These are phyloP conservation scores for Mus spretus DNA, from an alignment of 2,797 vertebrate genomes.

Conservation along the genomic window DNA sequence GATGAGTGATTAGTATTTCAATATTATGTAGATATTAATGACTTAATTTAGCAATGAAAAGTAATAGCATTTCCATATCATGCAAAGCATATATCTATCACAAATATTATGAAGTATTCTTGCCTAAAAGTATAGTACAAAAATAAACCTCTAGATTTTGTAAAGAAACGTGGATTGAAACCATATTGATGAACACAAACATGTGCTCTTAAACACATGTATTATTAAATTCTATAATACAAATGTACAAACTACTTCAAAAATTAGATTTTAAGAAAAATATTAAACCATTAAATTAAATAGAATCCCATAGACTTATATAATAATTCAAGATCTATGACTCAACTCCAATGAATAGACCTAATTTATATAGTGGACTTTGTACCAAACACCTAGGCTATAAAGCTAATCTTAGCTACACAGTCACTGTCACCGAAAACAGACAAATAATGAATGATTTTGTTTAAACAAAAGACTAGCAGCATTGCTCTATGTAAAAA, in stretches of 20 bases:
- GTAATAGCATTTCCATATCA: neutral
- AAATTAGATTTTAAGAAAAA: neutral
- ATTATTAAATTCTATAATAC: neutral
- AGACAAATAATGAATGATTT: neutral
- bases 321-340: neutral
- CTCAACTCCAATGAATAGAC: neutral
- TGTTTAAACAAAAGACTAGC: neutral
- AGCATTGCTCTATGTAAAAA: neutral
- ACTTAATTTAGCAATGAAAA: neutral
- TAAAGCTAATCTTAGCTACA: neutral
- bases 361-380: neutral
- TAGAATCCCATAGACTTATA: neutral
- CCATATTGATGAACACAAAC: neutral
- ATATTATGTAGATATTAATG: neutral
- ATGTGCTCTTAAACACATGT: neutral
- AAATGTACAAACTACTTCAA: neutral
- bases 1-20: neutral
- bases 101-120: neutral
- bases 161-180: neutral
- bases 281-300: neutral
- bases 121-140: neutral
- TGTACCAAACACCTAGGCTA: neutral
- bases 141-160: neutral
- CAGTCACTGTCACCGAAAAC: neutral
- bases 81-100: neutral